Evolutionary conservation across 2,888 invertebrate genomes (phyloP), one percentile per base, ranked within the genome.

Genomic region (Drosophila quinaria): DNA sequence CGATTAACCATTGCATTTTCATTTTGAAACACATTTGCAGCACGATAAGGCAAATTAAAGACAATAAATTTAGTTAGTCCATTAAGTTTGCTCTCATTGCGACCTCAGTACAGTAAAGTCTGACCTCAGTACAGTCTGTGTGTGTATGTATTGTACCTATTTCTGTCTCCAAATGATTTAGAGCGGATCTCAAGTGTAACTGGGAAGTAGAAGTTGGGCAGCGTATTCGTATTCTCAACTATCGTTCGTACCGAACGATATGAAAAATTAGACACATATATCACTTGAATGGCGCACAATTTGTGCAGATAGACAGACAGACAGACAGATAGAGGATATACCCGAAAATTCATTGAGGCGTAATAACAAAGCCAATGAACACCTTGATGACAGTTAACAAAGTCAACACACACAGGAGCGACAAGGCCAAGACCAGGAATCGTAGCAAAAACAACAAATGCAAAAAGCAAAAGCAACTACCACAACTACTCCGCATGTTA

Each of bases 351-450:
- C 84, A 87, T 84, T 87, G 89, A 84, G 89, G 87, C 80, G 81
- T 87, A 87, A 87, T 87, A 89, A 89, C 89, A 86, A 89, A 86
- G 89, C 88, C 89, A 86, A 89, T 86, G 89, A 80, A 86, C 88
- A 86, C 89, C 85, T 89, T 89, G 88, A 89, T 86, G 89, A 85
- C 87, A 89, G 79, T 85, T 81, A 89, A 81, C 89, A 87, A 74
- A 79, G 78, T 78, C 78, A 78, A 78, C 78, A 78, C 29, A 60
- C 37, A 59, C 68, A 76, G 55, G 51, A 51, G 42, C 62, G 42
- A 49, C 25, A 42, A 25, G 42, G 42, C 17, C 17, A 31, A 11
- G 39, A 22, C 25, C 35, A 39, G 29, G 41, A 55, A 55, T 29
- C 17, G 33, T 4, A 54, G 13, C 39, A 42, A 17, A 15, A 46